Evolutionary conservation across 2,888 invertebrate genomes (phyloP), one percentile per base, ranked within the genome.

Genomic region (Drosophila niveifrons): DNA sequence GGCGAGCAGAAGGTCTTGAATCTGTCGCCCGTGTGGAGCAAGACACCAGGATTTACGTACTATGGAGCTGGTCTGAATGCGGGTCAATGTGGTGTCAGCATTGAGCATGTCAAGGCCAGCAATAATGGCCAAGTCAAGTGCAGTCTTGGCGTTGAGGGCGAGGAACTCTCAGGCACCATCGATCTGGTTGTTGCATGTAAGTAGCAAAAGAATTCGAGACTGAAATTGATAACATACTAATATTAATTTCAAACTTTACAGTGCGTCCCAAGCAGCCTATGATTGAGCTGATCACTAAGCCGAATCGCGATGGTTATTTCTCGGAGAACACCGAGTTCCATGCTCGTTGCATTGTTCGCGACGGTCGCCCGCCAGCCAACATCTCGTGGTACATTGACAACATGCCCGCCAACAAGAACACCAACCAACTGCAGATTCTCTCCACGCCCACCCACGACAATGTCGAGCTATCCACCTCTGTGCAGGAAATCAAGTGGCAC

Each of bases 341-440:
- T 78, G 96, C 96, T 0, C 94, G 94, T 67, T 97, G 97, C 91
- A 92, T 94, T 41, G 95, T 96, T 0, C 93, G 94, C 53, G 94
- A 95, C 69, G 96, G 96, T 3, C 93, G 96, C 82, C 97, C 97
- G 0, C 95, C 95, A 0, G 96, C 96, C 0, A 96, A 95, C 83
- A 95, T 97, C 75, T 94, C 94, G n/a, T 96, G 96, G 94, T 95
- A 93, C 83, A 91, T 96, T 48, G 95, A 95, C 80, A 94, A 95
- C 46, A 94, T 95, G 67, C 94, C 93, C 0, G 93, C 96, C 23
- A 92, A 94, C 2, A 93, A 94, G 7, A 95, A 94, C 0, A 91
- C 95, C 0, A 94, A 94, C 79, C 93, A 93, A 84, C 93, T 94
- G 0, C 93, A 93, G 18, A 68, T 90, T 10, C 62, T 85, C n/a